Evolutionary conservation across 2,113 vertebrate genomes (phyloP).

Genomic region (Nerophis ophidion): DNA sequence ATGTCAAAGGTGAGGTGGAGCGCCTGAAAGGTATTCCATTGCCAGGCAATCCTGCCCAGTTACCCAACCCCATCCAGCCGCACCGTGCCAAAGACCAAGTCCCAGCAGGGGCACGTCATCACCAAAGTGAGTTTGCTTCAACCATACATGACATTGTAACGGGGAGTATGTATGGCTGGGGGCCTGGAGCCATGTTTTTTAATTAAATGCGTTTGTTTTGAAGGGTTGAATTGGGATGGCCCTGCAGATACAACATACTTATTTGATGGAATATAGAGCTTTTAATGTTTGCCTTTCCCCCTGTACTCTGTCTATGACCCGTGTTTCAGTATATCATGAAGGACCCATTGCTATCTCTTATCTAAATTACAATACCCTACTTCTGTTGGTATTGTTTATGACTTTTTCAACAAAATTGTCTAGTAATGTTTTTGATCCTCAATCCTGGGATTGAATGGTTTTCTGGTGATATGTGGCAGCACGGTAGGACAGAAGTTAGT

Average conservation of each 20-base stretch:
- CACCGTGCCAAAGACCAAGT: conserved; percentile 52
- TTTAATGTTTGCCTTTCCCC: conserved; percentile 5
- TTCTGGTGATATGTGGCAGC: too few species aligned
- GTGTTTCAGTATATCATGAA: background rate
- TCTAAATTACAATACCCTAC: too few species aligned
- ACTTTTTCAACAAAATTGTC: too few species aligned
- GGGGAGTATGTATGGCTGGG: too few species aligned
- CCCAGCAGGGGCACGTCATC: conserved; percentile 54
- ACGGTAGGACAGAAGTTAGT: too few species aligned
- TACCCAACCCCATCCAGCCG: conserved; percentile 72
- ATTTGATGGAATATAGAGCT: background rate
- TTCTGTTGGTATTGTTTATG: too few species aligned
- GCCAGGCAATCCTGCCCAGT: conserved; percentile 75
- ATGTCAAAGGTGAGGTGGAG: conserved; percentile 49
- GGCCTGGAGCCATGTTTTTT: background rate
- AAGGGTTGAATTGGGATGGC: background rate
- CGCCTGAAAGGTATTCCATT: conserved; percentile 68
- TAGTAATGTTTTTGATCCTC: too few species aligned
- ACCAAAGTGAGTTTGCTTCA: conserved; percentile 70
- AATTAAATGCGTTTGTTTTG: background rate
- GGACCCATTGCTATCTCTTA: too few species aligned
- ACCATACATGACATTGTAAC: background rate
- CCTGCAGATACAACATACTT: background rate
- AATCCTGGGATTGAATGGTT: too few species aligned
- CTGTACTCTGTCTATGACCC: background rate